phyloP scores from a whole-genome alignment of 2,888 invertebrate species.

The Heliconius aoede region DNA sequence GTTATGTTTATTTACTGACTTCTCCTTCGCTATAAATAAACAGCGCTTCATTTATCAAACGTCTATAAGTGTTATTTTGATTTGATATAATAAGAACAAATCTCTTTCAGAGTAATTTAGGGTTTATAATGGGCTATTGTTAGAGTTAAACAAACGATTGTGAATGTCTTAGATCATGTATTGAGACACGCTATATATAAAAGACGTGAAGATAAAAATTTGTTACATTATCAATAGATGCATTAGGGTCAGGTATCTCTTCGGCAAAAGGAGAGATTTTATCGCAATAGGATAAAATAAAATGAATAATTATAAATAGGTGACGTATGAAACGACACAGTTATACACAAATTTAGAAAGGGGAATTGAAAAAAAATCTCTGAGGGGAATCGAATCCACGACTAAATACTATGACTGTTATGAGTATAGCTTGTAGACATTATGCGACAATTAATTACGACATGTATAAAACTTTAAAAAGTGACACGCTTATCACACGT shows the following conservation, averaged over 20 bases:
- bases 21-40: constrained; percentile 9
- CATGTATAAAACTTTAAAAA: neutral
- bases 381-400: no score
- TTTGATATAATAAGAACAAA: constrained; percentile 9
- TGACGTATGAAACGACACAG: no score
- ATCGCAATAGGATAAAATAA: no score
- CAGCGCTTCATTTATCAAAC: constrained; percentile 14
- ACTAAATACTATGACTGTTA: no score
- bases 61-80: constrained; percentile 12
- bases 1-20: constrained; percentile 47
- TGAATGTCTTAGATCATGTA: neutral
- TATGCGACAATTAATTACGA: neutral
- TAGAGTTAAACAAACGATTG: neutral
- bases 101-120: neutral
- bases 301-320: no score
- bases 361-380: no score
- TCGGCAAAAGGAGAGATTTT: no score
- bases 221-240: no score
- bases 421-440: neutral
- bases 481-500: neutral
- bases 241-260: no score
- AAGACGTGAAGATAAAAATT: neutral
- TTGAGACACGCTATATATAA: neutral
- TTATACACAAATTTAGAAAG: no score
- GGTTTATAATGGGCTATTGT: constrained; percentile 3